A percentile compares a stretch with the other conserved stretches of the same genome.
Conservation (phyloP, 2,797 vertebrate species). For the Rhinoraja longicauda region DNA sequence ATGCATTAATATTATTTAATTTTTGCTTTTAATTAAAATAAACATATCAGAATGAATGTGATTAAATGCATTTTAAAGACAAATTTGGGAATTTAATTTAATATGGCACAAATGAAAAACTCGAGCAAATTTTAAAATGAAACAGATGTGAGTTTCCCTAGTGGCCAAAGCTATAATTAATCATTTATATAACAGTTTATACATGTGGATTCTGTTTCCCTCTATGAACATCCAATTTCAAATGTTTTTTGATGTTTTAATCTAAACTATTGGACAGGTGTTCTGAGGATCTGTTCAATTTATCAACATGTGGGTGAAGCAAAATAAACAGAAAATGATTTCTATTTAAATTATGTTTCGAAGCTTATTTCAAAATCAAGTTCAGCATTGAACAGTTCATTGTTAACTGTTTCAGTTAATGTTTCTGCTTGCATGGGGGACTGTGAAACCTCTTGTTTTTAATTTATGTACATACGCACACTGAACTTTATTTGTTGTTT, state of each 20-base stretch:
- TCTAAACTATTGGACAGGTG: constrained; percentile 3
- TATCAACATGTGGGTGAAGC: background rate
- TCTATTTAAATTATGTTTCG: background rate
- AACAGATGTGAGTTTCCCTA: constrained; percentile 34
- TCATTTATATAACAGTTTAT: constrained; percentile 29
- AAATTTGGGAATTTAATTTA: constrained; percentile 28
- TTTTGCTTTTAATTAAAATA: constrained; percentile 34
- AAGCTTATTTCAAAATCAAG: background rate
- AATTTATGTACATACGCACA: too few species aligned
- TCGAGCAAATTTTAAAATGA: constrained; percentile 8
- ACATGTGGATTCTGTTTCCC: background rate
- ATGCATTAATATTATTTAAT: background rate
- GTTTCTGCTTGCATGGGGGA: background rate
- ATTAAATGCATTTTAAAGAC: constrained; percentile 15
- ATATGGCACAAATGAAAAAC: constrained; percentile 14
- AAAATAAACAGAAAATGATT: constrained; percentile 3
- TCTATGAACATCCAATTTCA: background rate
- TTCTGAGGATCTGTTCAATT: background rate
- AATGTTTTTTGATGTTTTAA: constrained; percentile 29
- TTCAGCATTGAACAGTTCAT: background rate
- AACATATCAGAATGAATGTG: constrained; percentile 22
- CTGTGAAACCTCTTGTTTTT: too few species aligned
- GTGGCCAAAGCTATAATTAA: background rate
- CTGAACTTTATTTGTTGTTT: too few species aligned
- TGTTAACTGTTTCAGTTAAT: background rate